Base-by-base conservation (phyloP, 2,888 invertebrate species). In the Eucera pruinosa region DNA sequence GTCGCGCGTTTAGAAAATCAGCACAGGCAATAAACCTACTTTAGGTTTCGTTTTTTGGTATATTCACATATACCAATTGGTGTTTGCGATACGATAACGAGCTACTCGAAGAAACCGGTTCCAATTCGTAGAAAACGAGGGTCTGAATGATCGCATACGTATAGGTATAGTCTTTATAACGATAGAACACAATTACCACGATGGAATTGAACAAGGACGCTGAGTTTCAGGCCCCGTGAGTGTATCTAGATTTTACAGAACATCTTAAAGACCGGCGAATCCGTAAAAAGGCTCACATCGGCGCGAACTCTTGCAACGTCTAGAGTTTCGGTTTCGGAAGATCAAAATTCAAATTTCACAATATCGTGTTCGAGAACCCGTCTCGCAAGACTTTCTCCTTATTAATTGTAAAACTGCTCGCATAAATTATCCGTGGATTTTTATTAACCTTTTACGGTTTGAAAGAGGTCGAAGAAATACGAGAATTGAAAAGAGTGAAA, bases 201-300 rank as follows among this genome's bases (percentile, higher is more conserved):
- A n/a, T 60, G 36, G 39, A 47, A 57, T 47, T 18, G 52, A 47
- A 69, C 79, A 79, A 79, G 79, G 79, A 68, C 79, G 55, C 52
- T 41, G 45, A 54, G 43, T 55, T 68, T 65, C 65, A 60, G 60
- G 39, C 23, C 48, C 50, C 47, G 70, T 20, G 54, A 52, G 39
- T 50, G 36, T 57, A 62, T 64, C 78, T 66, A 66, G 70, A 65
- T 72, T 79, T 78, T 57, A 36, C 78, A 30, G 64, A 71, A 41
- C 60, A 73, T 73, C 61, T 72, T 79, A 77, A 79, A 65, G 65
- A 27, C 48, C 41, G 33, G n/a, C 23, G 65, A 20, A 68, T 62
- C 64, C 65, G 57, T 58, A 23, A 62, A 73, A 73, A 73, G 65
- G 20, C 60, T 78, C 78, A 80, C 48, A 73, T 47, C 18, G 45